phyloP scores from a whole-genome alignment of 2,113 vertebrate species.

The Cyprinodon brontotheroides region DNA sequence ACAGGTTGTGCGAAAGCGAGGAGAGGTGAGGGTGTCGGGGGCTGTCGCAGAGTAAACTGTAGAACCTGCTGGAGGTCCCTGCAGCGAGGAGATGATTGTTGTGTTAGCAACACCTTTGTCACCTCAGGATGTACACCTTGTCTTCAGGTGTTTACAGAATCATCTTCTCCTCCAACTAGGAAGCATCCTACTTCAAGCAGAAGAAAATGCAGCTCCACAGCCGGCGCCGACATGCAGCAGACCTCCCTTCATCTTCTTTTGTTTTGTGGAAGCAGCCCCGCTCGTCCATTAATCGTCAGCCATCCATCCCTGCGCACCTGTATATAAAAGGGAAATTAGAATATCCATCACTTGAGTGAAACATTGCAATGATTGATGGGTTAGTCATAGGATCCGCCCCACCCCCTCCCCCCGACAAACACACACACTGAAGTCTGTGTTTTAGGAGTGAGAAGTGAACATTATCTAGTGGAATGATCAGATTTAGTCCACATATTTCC shows the following conservation, averaged over 20 bases:
- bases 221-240: conserved; percentile 26
- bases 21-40: conserved; percentile 61
- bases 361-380: conserved; percentile 78
- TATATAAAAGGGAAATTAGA: conserved; percentile 79
- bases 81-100: conserved; percentile 58
- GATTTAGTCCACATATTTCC: conserved; percentile 78
- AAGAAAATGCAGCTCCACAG: conserved; percentile 33
- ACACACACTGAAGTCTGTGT: conserved; percentile 61
- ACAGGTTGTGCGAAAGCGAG: conserved; percentile 73
- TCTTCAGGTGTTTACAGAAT: conserved; percentile 57
- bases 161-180: conserved; percentile 52
- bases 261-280: conserved; percentile 67
- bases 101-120: conserved; percentile 74
- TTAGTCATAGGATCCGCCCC: conserved; percentile 74
- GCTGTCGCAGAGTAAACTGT: conserved; percentile 61
- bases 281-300: conserved; percentile 75
- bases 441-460: conserved; percentile 76
- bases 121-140: conserved; percentile 58
- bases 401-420: conserved; percentile 27
- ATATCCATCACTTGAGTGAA: conserved; percentile 77
- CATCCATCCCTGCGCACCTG: conserved; percentile 73
- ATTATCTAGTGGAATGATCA: conserved; percentile 76
- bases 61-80: conserved; percentile 59
- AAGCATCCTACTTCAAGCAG: conserved; percentile 49
- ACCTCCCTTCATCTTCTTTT: conserved; percentile 54